Base-by-base conservation (phyloP, 2,797 vertebrate species). In the Tamandua tetradactyla region DNA sequence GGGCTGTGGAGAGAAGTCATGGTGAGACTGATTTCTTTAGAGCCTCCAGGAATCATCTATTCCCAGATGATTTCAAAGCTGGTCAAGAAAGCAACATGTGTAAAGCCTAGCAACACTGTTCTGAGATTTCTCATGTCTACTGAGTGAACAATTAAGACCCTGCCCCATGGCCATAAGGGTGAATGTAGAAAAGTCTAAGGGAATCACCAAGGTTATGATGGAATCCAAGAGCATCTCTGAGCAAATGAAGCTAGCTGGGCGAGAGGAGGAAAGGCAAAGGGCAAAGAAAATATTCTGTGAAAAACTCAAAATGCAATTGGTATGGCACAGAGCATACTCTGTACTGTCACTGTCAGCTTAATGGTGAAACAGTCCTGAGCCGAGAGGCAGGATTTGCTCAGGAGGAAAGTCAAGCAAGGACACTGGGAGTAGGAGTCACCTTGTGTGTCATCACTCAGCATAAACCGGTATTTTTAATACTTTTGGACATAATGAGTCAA, bases 401-500 rank as follows among this genome's bases (percentile, higher is more conserved):
- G 61, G 76, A 93, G 59, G 40, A 93, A 95, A 92, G 90, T 96
- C 95, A 97, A 92, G 37, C 2, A 30, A 95, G 92, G 92, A 93
- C 91, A 92, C 32, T 72, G 44, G 66, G 44, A 92, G 37, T 91
- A 76, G 40, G 83, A 97, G 80, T 59, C 78, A 96, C 1, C 12
- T 66, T 71, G 78, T 71, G 35, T 91, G 87, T 59, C 32, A 97
- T 92, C 87, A 75, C 79, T 96, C 95, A 91, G 81, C 80, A 97
- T 75, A 97, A 95, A 90, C 35, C 76, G 92, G 47, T 0, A 23
- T 72, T 95, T 87, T 88, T 88, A 96, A 98, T 94, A 86, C 47
- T 88, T 49, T 66, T 91, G 94, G 92, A 88, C 74, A 96, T 84
- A 92, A 95, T 3, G 35, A 96, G 79, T 78, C 95, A 96, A 93